Evolutionary conservation across 2,113 vertebrate species (phyloP).

Genomic region (Mola mola): DNA sequence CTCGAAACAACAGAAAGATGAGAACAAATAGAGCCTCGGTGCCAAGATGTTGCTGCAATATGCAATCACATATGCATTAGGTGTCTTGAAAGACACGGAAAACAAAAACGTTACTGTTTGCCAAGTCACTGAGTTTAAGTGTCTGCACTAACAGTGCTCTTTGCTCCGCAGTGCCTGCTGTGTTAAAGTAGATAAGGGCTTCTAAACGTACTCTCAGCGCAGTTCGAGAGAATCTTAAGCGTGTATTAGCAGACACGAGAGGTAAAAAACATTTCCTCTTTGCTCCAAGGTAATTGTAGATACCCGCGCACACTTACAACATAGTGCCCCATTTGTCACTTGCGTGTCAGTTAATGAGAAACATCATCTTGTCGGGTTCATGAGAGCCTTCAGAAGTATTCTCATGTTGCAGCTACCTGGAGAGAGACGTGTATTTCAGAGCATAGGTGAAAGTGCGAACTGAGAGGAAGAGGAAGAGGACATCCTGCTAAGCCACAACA

Average conservation of each 20-base stretch:
- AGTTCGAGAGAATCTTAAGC: conserved; percentile 34
- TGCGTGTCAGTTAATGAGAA: conserved; percentile 58
- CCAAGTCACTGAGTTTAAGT: conserved; percentile 17
- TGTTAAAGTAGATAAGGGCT: not conserved
- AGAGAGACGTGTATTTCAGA: conserved; percentile 17
- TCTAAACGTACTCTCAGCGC: conserved; percentile 9
- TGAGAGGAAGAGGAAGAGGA: conserved; percentile 18
- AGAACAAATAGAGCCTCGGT: conserved; percentile 15
- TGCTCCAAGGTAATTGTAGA: conserved; percentile 36
- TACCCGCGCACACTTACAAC: conserved; percentile 46
- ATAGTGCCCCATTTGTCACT: conserved; percentile 55
- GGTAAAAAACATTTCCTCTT: conserved; percentile 33
- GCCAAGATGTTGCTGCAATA: conserved; percentile 25
- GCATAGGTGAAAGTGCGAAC: conserved; percentile 26
- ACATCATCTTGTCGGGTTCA: conserved; percentile 46
- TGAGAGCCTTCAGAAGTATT: conserved; percentile 47
- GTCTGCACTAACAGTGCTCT: not conserved
- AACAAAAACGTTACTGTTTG: conserved; percentile 10
- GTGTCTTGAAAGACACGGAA: conserved; percentile 30
- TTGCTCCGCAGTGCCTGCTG: conserved; percentile 21
- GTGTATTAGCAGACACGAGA: conserved; percentile 24
- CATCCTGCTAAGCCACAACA: conserved; percentile 48
- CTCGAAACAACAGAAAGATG: conserved; percentile 15
- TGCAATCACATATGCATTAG: conserved; percentile 1
- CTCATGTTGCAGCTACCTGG: conserved; percentile 56